Conservation (phyloP, 2,797 vertebrate genomes). For the Chaetophractus vellerosus region DNA sequence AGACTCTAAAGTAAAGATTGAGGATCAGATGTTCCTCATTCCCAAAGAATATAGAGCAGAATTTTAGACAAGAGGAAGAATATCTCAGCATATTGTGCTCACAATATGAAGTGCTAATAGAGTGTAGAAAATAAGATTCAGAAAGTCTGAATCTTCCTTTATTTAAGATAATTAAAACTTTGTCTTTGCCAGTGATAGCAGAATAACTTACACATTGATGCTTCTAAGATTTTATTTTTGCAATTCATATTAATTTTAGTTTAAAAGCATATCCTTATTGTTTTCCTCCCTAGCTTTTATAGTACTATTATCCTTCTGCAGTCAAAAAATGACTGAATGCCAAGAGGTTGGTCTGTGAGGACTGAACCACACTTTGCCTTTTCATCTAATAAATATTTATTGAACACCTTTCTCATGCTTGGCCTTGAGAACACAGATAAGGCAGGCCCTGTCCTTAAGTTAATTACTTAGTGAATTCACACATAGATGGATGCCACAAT, state of each 20-base stretch:
- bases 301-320: background rate
- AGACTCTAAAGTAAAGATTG: background rate
- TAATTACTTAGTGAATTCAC: background rate
- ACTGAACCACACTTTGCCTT: rapidly evolving
- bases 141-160: background rate
- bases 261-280: background rate
- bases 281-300: background rate
- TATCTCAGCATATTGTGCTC: background rate
- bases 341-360: background rate
- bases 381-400: constrained; percentile 8
- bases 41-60: background rate
- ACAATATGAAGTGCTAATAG: background rate
- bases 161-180: constrained; percentile 1
- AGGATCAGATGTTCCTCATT: background rate
- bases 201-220: background rate
- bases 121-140: background rate
- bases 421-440: background rate
- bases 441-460: background rate
- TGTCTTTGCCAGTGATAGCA: background rate
- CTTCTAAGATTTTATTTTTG: background rate
- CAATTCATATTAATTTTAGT: background rate
- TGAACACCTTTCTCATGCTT: background rate
- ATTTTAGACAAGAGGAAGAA: background rate
- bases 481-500: background rate
- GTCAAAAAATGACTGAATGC: background rate